Evolutionary conservation across 2,888 invertebrate species (phyloP), one percentile per base, ranked within the genome.

Genomic region (Nipponacmea schrenckii): DNA sequence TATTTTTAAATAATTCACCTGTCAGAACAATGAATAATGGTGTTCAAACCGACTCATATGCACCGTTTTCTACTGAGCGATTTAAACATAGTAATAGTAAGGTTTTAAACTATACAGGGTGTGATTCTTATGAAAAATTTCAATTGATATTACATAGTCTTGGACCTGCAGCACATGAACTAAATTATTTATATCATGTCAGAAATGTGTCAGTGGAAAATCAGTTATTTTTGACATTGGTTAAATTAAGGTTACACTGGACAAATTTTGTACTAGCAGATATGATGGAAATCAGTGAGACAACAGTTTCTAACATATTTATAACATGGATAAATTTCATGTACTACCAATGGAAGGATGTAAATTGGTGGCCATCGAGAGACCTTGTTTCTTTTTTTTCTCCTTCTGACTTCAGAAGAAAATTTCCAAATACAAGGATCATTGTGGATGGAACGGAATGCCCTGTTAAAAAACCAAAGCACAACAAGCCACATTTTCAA

Each of bases 281-380:
- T 17, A 48, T 48, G 48, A 17, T 48, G 14, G 14, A 14, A 17
- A 7, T 48, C n/a, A 17, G 15, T 48, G 48, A 48, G n/a, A 48
- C 48, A 17, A 48, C 48, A 17, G 48, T 45, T 2, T 46, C 48
- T 15, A 46, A 46, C 17, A 2, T 46, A 46, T n/a, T 46, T 46
- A 46, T 46, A 1, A 71, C 74, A 12, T 71, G 71, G 74, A 64
- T 71, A 17, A 67, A 68, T 62, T 73, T 73, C 45, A 46, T 68
- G 56, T 63, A 68, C 27, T 65, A n/a, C 24, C 71, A 71, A 31
- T 71, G 66, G 68, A n/a, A 56, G 20, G 68, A 71, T n/a, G 17
- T 74, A 1, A 46, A 71, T 17, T 15, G n/a, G n/a, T n/a, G n/a
- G n/a, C n/a, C n/a, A n/a, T n/a, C n/a, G n/a, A n/a, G n/a, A n/a